Evolutionary conservation across 2,888 invertebrate species (phyloP).

Genomic region (Adelognathus sp.): DNA sequence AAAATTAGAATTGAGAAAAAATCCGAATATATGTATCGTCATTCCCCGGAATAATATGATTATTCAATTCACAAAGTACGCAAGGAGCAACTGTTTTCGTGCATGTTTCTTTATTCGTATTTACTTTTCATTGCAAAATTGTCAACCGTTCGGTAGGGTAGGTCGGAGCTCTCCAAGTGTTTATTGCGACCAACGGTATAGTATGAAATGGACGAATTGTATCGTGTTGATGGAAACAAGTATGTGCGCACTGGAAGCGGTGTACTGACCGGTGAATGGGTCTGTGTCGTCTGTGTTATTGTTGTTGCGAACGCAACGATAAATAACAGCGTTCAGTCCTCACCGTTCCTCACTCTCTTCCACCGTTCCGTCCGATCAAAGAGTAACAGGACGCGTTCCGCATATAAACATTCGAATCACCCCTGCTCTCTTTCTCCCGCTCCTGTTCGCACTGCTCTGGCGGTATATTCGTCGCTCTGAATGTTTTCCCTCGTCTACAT

Average conservation of each 20-base stretch:
- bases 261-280: not conserved
- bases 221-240: slow-evolving; percentile 30
- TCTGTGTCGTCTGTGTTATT: too few species aligned
- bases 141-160: not conserved
- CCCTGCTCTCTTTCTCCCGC: not conserved
- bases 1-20: too few species aligned
- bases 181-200: slow-evolving; percentile 1
- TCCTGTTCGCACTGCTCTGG: not conserved
- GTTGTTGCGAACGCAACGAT: slow-evolving; percentile 16
- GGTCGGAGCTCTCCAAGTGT: not conserved
- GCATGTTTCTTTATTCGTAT: not conserved
- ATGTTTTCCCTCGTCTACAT: slow-evolving; percentile 12
- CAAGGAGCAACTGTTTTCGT: too few species aligned
- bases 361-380: slow-evolving; percentile 14
- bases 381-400: slow-evolving; percentile 24
- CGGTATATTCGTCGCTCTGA: not conserved
- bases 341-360: not conserved
- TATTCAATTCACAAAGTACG: too few species aligned
- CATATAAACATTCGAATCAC: slow-evolving; percentile 29
- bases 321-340: slow-evolving; percentile 32
- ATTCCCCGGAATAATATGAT: too few species aligned
- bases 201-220: slow-evolving; percentile 23
- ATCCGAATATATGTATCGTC: too few species aligned
- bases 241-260: not conserved
- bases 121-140: not conserved